phyloP scores from a whole-genome alignment of 1,140 invertebrate genomes.

The Psilanteris sp. region DNA sequence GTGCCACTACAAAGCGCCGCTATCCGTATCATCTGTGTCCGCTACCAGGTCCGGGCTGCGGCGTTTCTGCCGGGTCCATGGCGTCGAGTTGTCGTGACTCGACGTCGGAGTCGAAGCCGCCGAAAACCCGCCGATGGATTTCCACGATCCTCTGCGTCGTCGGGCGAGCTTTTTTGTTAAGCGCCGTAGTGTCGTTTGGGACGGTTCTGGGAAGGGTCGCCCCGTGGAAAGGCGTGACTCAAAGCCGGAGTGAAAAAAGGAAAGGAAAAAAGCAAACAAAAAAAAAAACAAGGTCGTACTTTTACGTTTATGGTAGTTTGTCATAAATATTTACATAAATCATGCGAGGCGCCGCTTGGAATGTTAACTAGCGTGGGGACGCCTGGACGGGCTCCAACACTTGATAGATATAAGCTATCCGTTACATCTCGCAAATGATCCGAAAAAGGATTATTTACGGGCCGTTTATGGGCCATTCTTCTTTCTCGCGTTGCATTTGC shows the following conservation, averaged over 20 bases:
- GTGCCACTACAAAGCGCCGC: slow-evolving; percentile 64
- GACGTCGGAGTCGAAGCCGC: too few relatives aligned
- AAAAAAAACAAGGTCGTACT: slow-evolving; percentile 13
- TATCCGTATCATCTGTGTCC: slow-evolving; percentile 69
- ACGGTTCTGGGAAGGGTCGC: neutral
- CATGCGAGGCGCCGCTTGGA: slow-evolving; percentile 24
- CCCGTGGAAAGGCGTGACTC: too few relatives aligned
- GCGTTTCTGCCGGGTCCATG: too few relatives aligned
- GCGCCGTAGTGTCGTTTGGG: neutral
- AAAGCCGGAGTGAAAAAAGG: too few relatives aligned
- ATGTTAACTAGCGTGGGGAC: slow-evolving; percentile 26
- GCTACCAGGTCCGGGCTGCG: slow-evolving; percentile 65
- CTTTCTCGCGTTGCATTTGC: neutral
- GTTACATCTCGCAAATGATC: slow-evolving; percentile 13
- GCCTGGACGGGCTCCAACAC: slow-evolving; percentile 5
- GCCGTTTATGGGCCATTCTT: slow-evolving; percentile 16
- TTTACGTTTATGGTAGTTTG: slow-evolving; percentile 20
- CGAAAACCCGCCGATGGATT: slow-evolving; percentile 1
- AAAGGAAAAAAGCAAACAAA: neutral
- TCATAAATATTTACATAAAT: slow-evolving; percentile 49
- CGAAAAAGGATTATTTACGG: slow-evolving; percentile 37
- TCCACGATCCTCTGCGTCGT: neutral
- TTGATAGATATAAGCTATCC: slow-evolving; percentile 26
- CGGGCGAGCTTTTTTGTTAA: neutral
- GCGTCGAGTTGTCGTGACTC: too few relatives aligned